These are phyloP conservation scores for Axinella damicornis DNA, from an alignment of 37 sponge, comb jelly and placozoan genomes.

Conservation along the genomic window DNA sequence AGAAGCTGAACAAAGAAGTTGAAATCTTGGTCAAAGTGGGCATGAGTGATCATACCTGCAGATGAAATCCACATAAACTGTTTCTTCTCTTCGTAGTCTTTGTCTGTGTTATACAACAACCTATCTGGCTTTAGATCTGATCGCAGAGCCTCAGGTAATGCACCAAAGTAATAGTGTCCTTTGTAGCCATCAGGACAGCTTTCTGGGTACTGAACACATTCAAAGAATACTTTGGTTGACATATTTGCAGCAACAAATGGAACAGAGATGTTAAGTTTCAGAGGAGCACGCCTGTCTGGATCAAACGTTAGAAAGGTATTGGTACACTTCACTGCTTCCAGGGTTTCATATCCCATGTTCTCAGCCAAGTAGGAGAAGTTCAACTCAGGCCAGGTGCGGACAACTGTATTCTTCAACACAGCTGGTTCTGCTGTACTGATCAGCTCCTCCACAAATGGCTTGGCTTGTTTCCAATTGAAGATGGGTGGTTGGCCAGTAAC, in stretches of 20 bases:
- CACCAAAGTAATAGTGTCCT: conserved; percentile 89
- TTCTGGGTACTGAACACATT: conserved; percentile 31
- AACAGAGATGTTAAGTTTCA: conserved; percentile 78
- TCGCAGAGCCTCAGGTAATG: conserved; percentile 54
- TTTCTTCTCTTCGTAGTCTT: conserved; percentile 53
- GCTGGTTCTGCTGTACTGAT: conserved; percentile 54
- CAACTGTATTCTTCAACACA: conserved; percentile 69
- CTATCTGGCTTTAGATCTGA: conserved; percentile 55
- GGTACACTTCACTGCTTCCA: conserved; percentile 76
- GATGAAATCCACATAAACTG: conserved; percentile 96
- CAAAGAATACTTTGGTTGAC: conserved; percentile 68
- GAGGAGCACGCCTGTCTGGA: conserved; percentile 71
- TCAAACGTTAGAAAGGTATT: conserved; percentile 83
- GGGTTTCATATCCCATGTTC: conserved; percentile 28
- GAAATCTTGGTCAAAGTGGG: conserved; percentile 92
- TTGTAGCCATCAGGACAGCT: conserved; percentile 54
- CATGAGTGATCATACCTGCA: conserved; percentile 89
- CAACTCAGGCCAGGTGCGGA: conserved; percentile 79
- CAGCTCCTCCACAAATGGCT: conserved; percentile 57
- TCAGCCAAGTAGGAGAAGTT: conserved; percentile 63
- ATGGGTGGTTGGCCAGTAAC: conserved; percentile 12
- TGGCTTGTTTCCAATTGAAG: conserved; percentile 56
- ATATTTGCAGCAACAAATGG: conserved; percentile 75
- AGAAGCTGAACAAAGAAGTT: conserved; percentile 88
- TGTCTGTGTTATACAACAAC: conserved; percentile 57